Percentiles rank a stretch among this genome's conserved stretches.
Evolutionary conservation across 2,888 invertebrate genomes (phyloP).

Genomic region (Therioaphis trifolii): DNA sequence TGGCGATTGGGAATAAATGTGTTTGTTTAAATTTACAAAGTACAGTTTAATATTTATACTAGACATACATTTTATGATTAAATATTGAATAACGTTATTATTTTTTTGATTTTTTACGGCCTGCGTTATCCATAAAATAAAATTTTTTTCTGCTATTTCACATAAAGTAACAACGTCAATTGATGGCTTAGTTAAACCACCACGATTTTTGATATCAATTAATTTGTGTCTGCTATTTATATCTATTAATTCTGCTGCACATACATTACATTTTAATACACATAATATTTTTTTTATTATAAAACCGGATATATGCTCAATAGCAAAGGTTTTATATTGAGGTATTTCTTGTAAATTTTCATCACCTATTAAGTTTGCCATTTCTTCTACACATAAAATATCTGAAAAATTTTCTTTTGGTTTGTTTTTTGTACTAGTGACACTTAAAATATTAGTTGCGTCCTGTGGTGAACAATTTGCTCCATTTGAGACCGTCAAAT

Average conservation of each 20-base stretch:
- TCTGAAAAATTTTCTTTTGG: constrained; percentile 1
- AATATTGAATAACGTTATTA: too few relatives aligned
- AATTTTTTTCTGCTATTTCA: constrained; percentile 5
- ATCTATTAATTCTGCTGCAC: constrained; percentile 15
- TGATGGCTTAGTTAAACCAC: constrained; percentile 8
- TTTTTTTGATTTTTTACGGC: not conserved
- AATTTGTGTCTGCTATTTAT: constrained; percentile 3
- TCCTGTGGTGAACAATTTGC: not conserved
- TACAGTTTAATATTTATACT: too few relatives aligned
- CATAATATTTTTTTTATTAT: constrained; percentile 5
- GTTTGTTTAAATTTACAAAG: too few relatives aligned
- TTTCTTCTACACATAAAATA: constrained; percentile 16
- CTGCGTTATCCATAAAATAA: constrained; percentile 8
- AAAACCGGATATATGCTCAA: constrained; percentile 6
- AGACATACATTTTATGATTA: too few relatives aligned
- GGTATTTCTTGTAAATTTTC: constrained; percentile 4
- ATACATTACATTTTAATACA: not conserved
- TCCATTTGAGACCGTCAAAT: not conserved
- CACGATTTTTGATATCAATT: constrained; percentile 12
- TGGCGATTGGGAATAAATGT: constrained; percentile 2
- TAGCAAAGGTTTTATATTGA: constrained; percentile 4
- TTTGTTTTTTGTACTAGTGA: not conserved
- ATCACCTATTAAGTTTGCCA: constrained; percentile 1
- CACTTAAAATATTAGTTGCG: constrained; percentile 5
- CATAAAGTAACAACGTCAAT: constrained; percentile 5